Evolutionary conservation across 1,140 invertebrate genomes (phyloP), one percentile per base, ranked within the genome.

Genomic region (Cotesia chilonis): DNA sequence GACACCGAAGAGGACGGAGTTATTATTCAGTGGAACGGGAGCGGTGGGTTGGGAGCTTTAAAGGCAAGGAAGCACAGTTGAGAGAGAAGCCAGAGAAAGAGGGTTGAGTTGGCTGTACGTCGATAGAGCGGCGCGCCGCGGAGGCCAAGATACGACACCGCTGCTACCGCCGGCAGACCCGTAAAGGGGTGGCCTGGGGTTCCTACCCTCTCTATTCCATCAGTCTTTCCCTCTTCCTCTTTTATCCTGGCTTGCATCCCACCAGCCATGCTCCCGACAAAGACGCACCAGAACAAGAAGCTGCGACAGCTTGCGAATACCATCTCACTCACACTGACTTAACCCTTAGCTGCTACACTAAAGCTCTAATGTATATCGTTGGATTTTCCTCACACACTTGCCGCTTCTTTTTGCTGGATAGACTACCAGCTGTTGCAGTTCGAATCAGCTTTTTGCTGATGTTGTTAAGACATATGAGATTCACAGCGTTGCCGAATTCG

Each of bases 101-200:
- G 77, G 76, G 80, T 82, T 82, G 82, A 7, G 41, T 82, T 82
- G 81, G 82, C 80, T 80, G 82, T 85, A 86, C 84, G 84, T 87
- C 84, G 85, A 87, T 87, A 87, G 84, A 87, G 85, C 85, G 85
- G 85, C 84, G 84, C 84, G 84, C 85, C 84, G 79, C 84, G 82
- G 84, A 85, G 85, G 84, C 85, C 85, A 86, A 87, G 85, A 85
- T 85, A 85, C 85, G 84, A 86, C 85, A 86, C 85, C 84, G 80
- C 85, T 74, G 83, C 85, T 80, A 84, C 84, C 83, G 77, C 84
- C 79, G 80, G 83, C 81, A 82, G 83, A 85, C 80, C 84, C 81
- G 83, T 85, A 83, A 86, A 84, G 84, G 81, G 84, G 84, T 79
- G 80, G 78, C 76, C 79, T 77, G 75, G 84, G 81, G 82, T 80